phyloP scores from a whole-genome alignment of 2,888 invertebrate genomes.

The Ophioninae sp. region DNA sequence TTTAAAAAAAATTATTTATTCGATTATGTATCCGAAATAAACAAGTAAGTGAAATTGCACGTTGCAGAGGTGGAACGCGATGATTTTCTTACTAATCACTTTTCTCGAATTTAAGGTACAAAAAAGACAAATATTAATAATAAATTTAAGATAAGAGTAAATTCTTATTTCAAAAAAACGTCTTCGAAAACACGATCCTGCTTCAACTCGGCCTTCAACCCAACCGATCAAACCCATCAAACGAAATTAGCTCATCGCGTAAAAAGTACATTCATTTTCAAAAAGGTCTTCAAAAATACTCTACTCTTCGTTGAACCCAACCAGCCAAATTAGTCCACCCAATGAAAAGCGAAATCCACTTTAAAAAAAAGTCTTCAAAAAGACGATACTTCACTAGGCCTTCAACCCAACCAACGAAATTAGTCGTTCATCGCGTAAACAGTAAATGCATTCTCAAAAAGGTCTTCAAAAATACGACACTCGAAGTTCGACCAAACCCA shows the following conservation, averaged over 20 bases:
- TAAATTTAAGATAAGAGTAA: too few relatives aligned
- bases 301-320: too few relatives aligned
- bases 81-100: background rate
- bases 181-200: too few relatives aligned
- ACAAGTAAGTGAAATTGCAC: background rate
- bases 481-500: background rate
- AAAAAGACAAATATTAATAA: too few relatives aligned
- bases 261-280: background rate
- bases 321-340: too few relatives aligned
- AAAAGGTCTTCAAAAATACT: background rate
- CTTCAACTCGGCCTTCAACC: too few relatives aligned
- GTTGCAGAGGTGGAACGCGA: background rate
- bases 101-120: too few relatives aligned
- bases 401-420: background rate
- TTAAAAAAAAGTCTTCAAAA: too few relatives aligned
- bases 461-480: background rate
- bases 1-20: background rate
- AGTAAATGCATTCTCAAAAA: background rate
- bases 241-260: background rate
- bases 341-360: too few relatives aligned
- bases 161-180: too few relatives aligned
- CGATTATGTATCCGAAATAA: too few relatives aligned
- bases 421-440: background rate
- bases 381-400: too few relatives aligned
- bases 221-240: background rate